Evolutionary conservation across 2,888 invertebrate species (phyloP), one percentile per base, ranked within the genome.

Genomic region (Polietes domitor): DNA sequence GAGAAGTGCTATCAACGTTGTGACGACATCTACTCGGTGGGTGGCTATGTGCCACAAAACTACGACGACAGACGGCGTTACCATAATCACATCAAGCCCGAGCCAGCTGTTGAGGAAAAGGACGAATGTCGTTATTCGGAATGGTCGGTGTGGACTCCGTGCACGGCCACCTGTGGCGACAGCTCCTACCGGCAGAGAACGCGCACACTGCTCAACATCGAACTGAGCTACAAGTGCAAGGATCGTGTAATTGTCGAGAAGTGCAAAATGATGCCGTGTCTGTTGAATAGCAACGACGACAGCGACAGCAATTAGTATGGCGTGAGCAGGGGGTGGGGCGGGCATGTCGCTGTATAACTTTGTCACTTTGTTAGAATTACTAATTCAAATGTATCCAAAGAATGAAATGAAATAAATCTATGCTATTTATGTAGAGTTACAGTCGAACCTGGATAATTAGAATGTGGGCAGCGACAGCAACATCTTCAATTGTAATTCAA

Each of bases 141-240:
- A 72, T 96, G 96, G 96, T 94, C 95, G n/a, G 93, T 93, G 9
- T 96, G 95, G 95, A 94, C 95, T 3, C 94, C 94, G 0, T 96
- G 96, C 89, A 94, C 94, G 0, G 93, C 93, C 6, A 94, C 93
- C 1, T 96, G 96, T 88, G 96, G 96, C 0, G 89, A 92, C 12
- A 92, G 92, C 81, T 93, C 94, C 0, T 92, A 93, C 26, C 93
- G 93, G 47, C 93, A 94, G 85, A 91, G 94, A 68, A 94, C 94
- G 0, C 92, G 94, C 47, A 92, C 92, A 2, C 85, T 92, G 3
- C 85, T 91, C 17, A 92, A 91, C 76, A 88, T 90, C 0, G 91
- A 90, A 26, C 78, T 91, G 32, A 91, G 88, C 78, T 90, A 88
- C 83, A 92, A 91, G 83, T 92, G 92, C 86, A 89, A 89, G 78